Evolutionary conservation across 2,113 vertebrate genomes (phyloP).

Genomic region (Cyanoliseus patagonus): DNA sequence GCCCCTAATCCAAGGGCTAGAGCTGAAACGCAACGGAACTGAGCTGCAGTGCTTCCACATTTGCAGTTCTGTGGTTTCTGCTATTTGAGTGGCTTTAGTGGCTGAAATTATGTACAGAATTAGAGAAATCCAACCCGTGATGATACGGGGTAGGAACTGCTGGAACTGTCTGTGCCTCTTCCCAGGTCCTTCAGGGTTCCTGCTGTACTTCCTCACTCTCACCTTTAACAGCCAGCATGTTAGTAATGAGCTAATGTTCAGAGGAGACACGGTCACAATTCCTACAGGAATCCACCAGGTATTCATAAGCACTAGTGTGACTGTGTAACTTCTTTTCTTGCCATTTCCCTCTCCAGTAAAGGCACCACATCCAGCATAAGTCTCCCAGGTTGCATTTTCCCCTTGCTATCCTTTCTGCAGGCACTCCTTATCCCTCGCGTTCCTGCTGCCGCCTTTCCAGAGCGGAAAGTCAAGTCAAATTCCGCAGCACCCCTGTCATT

Average conservation of each 20-base stretch:
- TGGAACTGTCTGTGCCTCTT: background rate
- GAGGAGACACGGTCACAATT: background rate
- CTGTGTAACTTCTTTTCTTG: background rate
- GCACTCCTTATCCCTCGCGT: rapidly evolving
- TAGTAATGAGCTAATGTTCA: background rate
- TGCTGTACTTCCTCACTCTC: background rate
- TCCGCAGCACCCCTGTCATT: background rate
- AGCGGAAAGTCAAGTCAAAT: background rate
- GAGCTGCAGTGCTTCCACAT: background rate
- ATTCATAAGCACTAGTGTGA: background rate
- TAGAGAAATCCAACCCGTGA: background rate
- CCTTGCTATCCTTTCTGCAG: background rate
- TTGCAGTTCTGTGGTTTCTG: background rate
- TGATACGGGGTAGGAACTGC: background rate
- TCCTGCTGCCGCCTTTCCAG: background rate
- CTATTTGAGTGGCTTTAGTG: background rate
- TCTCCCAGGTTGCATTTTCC: background rate
- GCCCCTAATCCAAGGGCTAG: conserved; percentile 29
- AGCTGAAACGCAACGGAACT: conserved; percentile 7
- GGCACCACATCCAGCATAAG: background rate
- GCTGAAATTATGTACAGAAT: background rate
- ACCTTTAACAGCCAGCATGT: background rate
- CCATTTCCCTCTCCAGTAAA: background rate
- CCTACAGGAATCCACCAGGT: background rate
- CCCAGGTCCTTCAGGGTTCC: background rate